Base-by-base conservation (phyloP, 1,140 invertebrate species). In the Pseudoatta argentina region DNA sequence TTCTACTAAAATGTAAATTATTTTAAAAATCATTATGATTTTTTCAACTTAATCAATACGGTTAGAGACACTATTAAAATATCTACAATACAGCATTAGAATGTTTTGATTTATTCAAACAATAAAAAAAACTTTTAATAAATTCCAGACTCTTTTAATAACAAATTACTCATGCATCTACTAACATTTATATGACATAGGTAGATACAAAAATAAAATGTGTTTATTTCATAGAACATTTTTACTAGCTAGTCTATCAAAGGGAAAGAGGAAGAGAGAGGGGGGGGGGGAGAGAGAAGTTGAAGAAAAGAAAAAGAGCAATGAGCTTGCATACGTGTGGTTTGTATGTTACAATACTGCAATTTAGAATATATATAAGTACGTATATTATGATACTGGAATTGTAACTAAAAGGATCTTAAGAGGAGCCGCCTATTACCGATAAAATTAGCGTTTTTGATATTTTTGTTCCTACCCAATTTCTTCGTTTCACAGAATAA, bases 291-390 rank as follows among this genome's bases (percentile, higher is more conserved):
- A 86, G 39, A 51, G 61, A 64, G 24, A 39, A 8, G 7, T 0
- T 0, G 16, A 6, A 51, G 14, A 51, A 10, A 51, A 10, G 44
- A 14, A 18, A 18, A 24, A 51, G 61, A 64, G 39, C 30, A 34
- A 39, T 1, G 6, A 0, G 34, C 34, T 39, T 39, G 34, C 39
- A 44, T 8, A 44, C 8, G 39, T 39, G 39, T 44, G 39, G 1
- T 51, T 51, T 4, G 12, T 48, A 48, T 48, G 48, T 51, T 51
- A 82, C 34, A 82, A 82, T 75, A 85, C 24, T 85, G 67, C 6
- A 67, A 75, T 76, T 27, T 87, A 63, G n/a, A 87, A 71, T 57
- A 71, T 57, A 71, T 55, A 48, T 87, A 87, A 87, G 81, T 87
- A 87, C 86, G 44, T 39, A 48, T n/a, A 66, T 71, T 85, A 85